Evolutionary conservation across 1,140 invertebrate genomes (phyloP).

Genomic region (Battus philenor): DNA sequence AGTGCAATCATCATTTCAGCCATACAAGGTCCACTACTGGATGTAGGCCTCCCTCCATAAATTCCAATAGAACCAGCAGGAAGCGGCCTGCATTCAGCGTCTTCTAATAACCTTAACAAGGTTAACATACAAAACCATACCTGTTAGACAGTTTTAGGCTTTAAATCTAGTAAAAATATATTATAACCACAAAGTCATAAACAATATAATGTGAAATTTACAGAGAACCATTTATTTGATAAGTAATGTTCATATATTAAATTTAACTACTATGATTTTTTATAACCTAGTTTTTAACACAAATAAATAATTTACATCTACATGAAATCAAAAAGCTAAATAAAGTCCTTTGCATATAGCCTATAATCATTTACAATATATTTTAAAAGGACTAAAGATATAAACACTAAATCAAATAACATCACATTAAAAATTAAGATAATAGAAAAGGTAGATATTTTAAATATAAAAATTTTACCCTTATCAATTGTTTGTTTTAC

Average conservation of each 20-base stretch:
- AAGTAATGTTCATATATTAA: conserved; percentile 4
- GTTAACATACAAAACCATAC: too few species aligned
- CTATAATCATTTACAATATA: conserved; percentile 4
- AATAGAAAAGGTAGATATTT: not conserved
- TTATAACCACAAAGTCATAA: too few species aligned
- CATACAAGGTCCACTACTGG: too few species aligned
- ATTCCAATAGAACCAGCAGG: too few species aligned
- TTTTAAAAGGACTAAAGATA: not conserved
- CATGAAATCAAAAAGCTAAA: conserved; percentile 12
- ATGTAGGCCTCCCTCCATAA: too few species aligned
- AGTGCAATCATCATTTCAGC: too few species aligned
- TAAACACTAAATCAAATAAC: not conserved
- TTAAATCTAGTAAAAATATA: too few species aligned
- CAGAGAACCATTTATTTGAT: conserved; percentile 2
- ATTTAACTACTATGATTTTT: not conserved
- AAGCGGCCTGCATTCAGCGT: too few species aligned
- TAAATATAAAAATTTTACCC: not conserved
- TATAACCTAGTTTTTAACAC: conserved; percentile 1
- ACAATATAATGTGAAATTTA: conserved; percentile 1
- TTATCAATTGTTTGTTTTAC: too few species aligned
- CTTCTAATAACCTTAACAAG: too few species aligned
- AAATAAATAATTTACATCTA: conserved; percentile 20
- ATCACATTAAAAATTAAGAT: not conserved
- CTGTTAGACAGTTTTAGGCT: too few species aligned
- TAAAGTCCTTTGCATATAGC: not conserved